A percentile compares a stretch with the other conserved stretches of the same genome.
phyloP scores from a whole-genome alignment of 2,113 vertebrate genomes.

The Cacatua alba region DNA sequence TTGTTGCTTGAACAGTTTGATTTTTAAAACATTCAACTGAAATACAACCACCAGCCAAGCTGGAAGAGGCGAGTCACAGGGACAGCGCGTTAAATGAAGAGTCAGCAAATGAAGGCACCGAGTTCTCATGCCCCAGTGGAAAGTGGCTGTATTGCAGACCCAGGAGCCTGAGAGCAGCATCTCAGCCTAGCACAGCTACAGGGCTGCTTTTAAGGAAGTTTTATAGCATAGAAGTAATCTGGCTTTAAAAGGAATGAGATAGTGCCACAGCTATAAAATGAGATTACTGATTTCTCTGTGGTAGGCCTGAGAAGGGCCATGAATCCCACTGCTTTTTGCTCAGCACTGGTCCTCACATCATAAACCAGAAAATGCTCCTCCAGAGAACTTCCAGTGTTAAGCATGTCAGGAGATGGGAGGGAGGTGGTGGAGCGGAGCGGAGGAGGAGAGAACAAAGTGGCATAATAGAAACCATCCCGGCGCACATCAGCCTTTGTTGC shows the following conservation, averaged over 20 bases:
- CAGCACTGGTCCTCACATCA: neutral
- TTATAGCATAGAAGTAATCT: neutral
- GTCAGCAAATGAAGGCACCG: neutral
- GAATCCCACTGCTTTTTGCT: neutral
- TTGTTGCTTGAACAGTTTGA: slow-evolving; percentile 69
- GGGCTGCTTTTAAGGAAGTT: neutral
- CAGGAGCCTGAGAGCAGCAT: neutral
- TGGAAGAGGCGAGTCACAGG: neutral
- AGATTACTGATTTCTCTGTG: neutral
- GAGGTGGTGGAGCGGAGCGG: neutral
- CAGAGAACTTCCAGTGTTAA: neutral
- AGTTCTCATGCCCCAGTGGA: neutral
- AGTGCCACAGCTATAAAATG: neutral
- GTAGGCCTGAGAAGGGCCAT: neutral
- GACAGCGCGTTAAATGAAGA: neutral
- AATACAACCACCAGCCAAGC: slow-evolving; percentile 9
- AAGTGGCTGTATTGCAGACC: neutral
- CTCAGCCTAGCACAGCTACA: neutral
- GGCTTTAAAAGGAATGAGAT: neutral
- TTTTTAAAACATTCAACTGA: slow-evolving; percentile 63
- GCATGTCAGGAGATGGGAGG: neutral
- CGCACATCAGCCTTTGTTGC: neutral
- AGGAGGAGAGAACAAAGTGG: neutral
- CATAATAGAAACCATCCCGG: neutral
- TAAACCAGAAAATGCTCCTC: neutral